phyloP scores from a whole-genome alignment of 2,888 invertebrate species.

The Flexamia atlantica region DNA sequence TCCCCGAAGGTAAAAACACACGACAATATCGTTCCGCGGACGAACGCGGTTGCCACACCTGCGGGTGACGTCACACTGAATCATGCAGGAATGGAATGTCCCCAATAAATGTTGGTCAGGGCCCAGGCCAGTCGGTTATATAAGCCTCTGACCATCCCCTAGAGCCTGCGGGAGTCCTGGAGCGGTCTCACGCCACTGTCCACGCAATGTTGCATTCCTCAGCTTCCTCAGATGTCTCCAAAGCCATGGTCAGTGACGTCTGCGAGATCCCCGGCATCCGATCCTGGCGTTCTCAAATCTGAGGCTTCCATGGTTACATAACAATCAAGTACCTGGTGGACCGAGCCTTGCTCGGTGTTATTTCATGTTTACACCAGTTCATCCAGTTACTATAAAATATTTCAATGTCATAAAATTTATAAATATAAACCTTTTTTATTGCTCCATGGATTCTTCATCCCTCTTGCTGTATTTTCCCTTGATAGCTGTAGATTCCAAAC shows the following conservation, averaged over 20 bases:
- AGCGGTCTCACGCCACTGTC: neutral
- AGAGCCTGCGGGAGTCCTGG: conserved; percentile 4
- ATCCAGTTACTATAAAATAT: too few species aligned
- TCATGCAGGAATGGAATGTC: conserved; percentile 51
- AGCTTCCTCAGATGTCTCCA: neutral
- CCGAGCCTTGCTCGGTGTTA: too few species aligned
- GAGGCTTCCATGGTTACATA: too few species aligned
- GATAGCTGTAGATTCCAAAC: too few species aligned
- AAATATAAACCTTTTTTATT: too few species aligned
- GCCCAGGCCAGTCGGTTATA: conserved; percentile 32
- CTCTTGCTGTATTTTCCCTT: too few species aligned
- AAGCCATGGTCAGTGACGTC: neutral
- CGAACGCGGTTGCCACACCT: conserved; percentile 20
- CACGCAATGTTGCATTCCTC: neutral
- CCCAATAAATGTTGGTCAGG: conserved; percentile 59
- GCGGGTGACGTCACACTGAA: conserved; percentile 40
- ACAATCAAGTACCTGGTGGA: too few species aligned
- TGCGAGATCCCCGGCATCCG: neutral
- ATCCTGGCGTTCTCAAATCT: too few species aligned
- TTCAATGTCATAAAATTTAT: too few species aligned
- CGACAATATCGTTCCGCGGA: conserved; percentile 9
- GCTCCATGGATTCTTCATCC: too few species aligned
- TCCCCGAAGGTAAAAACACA: too few species aligned
- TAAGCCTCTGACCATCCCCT: conserved; percentile 28
- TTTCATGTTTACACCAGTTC: too few species aligned